Conservation (phyloP, 2,797 vertebrate genomes). For the Sebastes minor region DNA sequence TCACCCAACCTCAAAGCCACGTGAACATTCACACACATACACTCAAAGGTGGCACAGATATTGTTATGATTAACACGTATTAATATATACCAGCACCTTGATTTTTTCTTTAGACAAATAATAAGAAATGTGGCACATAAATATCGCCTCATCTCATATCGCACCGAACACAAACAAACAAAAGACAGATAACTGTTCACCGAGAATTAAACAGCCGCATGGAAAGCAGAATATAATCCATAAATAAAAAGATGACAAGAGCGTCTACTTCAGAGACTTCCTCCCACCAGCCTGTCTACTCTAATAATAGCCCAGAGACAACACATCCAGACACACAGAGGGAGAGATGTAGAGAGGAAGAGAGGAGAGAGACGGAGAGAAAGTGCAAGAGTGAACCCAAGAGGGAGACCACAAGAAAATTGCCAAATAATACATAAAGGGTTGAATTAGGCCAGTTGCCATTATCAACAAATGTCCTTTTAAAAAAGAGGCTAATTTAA, state of each 20-base stretch:
- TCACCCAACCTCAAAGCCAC: conserved; percentile 17
- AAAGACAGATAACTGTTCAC: conserved; percentile 33
- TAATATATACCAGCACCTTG: not conserved
- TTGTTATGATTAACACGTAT: not conserved
- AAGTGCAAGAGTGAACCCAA: conserved; percentile 68
- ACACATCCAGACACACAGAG: conserved; percentile 78
- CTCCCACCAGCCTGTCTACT: conserved; percentile 84
- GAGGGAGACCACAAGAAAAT: conserved; percentile 70
- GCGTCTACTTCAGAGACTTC: conserved; percentile 82
- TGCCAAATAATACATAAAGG: conserved; percentile 75
- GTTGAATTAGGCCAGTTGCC: conserved; percentile 76
- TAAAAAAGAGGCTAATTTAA: conserved; percentile 74
- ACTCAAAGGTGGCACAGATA: not conserved
- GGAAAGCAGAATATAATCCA: conserved; percentile 77
- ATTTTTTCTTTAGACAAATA: not conserved
- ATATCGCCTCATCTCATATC: not conserved
- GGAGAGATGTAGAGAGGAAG: conserved; percentile 61
- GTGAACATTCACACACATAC: not conserved
- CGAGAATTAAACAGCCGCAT: conserved; percentile 55
- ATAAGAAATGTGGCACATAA: not conserved
- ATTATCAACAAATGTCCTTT: conserved; percentile 75
- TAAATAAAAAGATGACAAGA: conserved; percentile 85
- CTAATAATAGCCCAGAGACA: conserved; percentile 85
- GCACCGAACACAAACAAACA: conserved; percentile 24
- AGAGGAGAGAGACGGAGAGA: conserved; percentile 59